These are phyloP conservation scores for Pungitius pungitius DNA, from an alignment of 2,113 vertebrate genomes.

Conservation along the genomic window DNA sequence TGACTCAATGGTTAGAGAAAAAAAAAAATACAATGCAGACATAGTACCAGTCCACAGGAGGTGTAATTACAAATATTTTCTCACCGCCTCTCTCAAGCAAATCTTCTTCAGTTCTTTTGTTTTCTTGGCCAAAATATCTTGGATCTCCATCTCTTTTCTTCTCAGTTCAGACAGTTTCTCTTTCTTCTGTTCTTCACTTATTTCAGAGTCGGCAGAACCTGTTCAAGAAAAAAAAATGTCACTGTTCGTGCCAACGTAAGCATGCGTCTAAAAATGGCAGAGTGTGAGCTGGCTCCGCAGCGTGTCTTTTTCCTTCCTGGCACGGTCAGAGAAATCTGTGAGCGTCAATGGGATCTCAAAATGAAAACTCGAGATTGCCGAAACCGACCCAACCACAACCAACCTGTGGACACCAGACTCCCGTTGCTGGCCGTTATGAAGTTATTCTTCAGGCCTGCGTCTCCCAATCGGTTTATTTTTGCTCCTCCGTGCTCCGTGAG, in stretches of 20 bases:
- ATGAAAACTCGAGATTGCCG: not conserved
- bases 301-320: constrained; percentile 1
- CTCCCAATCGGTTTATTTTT: constrained; percentile 85
- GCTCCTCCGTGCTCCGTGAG: constrained; percentile 88
- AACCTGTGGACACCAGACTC: constrained; percentile 96
- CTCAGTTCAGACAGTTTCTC: constrained; percentile 93
- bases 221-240: constrained; percentile 3
- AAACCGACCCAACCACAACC: too few species aligned
- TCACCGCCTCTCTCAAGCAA: constrained; percentile 94
- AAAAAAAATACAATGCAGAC: constrained; percentile 8
- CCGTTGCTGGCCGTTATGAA: constrained; percentile 97
- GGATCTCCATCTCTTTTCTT: constrained; percentile 90
- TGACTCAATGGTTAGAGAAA: not conserved
- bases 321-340: not conserved
- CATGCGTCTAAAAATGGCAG: not conserved
- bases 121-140: constrained; percentile 90
- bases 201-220: constrained; percentile 96
- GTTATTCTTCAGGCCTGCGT: constrained; percentile 88
- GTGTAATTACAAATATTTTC: constrained; percentile 48
- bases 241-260: not conserved
- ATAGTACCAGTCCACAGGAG: not conserved
- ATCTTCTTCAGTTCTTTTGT: constrained; percentile 95
- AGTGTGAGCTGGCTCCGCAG: not conserved
- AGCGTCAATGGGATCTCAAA: not conserved
- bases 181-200: constrained; percentile 92